These are phyloP conservation scores for Ptyas mucosa DNA, from an alignment of 2,113 vertebrate genomes.

Conservation along the genomic window DNA sequence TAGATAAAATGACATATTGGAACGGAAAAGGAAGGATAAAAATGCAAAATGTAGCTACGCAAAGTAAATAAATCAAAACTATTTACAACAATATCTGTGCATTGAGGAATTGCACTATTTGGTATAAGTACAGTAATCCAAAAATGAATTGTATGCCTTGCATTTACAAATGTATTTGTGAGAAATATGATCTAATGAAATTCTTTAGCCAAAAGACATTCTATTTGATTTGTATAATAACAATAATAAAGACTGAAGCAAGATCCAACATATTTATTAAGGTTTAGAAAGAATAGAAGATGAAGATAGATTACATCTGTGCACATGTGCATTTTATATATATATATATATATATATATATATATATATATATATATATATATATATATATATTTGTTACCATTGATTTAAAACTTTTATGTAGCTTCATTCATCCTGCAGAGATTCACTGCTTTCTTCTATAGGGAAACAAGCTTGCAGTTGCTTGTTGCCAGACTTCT, in stretches of 20 bases:
- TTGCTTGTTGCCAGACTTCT: background rate
- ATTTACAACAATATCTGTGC: background rate
- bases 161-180: background rate
- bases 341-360: too few relatives aligned
- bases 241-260: background rate
- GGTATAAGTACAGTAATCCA: background rate
- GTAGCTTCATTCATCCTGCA: background rate
- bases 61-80: background rate
- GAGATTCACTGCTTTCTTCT: background rate
- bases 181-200: background rate
- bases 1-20: background rate
- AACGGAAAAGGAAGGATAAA: background rate
- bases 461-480: slow-evolving; percentile 27
- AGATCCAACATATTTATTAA: slow-evolving; percentile 40
- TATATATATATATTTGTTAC: background rate
- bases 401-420: background rate
- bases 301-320: background rate
- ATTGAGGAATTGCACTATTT: background rate
- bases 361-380: too few relatives aligned
- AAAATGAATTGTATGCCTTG: background rate
- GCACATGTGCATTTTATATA: background rate
- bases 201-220: background rate
- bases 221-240: background rate
- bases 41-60: background rate
- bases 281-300: background rate